These are phyloP conservation scores for Poeciliopsis turneri DNA, from an alignment of 2,797 vertebrate species.

Conservation along the genomic window DNA sequence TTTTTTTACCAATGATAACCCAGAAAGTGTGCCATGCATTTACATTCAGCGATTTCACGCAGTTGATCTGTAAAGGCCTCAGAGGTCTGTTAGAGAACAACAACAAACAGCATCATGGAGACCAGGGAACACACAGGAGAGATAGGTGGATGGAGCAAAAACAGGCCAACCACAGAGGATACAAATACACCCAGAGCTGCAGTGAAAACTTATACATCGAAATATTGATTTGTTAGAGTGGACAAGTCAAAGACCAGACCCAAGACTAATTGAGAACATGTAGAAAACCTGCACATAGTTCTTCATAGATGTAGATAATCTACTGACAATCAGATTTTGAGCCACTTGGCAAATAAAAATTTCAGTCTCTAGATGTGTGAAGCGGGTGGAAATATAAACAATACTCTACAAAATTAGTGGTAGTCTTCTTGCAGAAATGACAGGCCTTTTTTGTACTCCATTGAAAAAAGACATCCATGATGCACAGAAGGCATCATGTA, in stretches of 20 bases:
- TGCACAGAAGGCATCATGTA: not conserved
- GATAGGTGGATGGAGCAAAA: not conserved
- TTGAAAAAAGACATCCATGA: not conserved
- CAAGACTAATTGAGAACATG: not conserved
- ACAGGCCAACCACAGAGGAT: not conserved
- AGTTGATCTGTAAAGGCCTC: not conserved
- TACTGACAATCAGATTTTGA: not conserved
- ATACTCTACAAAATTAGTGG: not conserved
- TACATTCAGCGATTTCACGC: not conserved
- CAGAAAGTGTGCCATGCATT: not conserved
- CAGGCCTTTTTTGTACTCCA: not conserved
- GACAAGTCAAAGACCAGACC: not conserved
- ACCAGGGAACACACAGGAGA: constrained; percentile 1
- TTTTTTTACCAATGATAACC: not conserved
- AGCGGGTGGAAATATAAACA: not conserved
- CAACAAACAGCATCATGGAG: constrained; percentile 6
- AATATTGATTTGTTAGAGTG: not conserved
- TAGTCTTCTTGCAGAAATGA: not conserved
- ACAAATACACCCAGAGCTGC: not conserved
- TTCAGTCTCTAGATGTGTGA: not conserved
- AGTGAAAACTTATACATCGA: not conserved
- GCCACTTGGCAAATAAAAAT: not conserved
- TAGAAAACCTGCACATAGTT: not conserved
- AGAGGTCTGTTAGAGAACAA: not conserved
- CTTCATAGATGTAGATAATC: not conserved